Percentiles rank a stretch among this genome's conserved stretches.
phyloP scores from a whole-genome alignment of 1,140 invertebrate genomes.

The Planococcus citri region DNA sequence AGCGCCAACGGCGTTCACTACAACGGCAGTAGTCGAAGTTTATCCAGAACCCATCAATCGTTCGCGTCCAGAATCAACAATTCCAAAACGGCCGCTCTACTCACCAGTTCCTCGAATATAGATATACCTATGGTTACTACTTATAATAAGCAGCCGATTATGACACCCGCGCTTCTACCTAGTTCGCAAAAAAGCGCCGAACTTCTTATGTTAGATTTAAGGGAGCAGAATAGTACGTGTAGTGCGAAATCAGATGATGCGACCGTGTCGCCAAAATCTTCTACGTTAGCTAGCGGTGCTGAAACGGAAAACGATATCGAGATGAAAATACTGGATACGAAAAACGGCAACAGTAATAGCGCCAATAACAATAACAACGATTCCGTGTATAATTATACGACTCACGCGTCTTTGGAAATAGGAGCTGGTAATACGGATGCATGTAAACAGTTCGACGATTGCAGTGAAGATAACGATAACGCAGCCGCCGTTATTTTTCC shows the following conservation, averaged over 20 bases:
- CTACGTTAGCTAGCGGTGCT: not conserved
- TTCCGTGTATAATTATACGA: conserved; percentile 14
- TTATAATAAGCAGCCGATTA: conserved; percentile 13
- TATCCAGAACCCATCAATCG: not conserved
- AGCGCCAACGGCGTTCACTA: not conserved
- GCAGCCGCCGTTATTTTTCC: not conserved
- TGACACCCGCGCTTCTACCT: not conserved
- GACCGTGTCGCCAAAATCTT: not conserved
- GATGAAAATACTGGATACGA: not conserved
- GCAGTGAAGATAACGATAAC: not conserved
- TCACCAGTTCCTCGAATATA: conserved; percentile 14
- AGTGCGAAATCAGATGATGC: not conserved
- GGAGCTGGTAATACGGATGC: not conserved
- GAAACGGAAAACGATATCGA: not conserved
- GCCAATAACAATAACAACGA: not conserved
- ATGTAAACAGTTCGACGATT: not conserved
- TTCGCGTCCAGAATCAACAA: not conserved
- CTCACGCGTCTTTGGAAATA: conserved; percentile 1
- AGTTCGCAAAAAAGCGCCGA: not conserved
- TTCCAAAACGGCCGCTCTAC: not conserved
- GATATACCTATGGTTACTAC: conserved; percentile 18
- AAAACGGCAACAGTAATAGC: not conserved
- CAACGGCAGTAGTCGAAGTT: conserved; percentile 4
- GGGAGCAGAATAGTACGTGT: not conserved
- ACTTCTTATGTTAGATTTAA: not conserved